Evolutionary conservation across 2,888 invertebrate species (phyloP), one percentile per base, ranked within the genome.

Genomic region (Lepidochitona cinerea): DNA sequence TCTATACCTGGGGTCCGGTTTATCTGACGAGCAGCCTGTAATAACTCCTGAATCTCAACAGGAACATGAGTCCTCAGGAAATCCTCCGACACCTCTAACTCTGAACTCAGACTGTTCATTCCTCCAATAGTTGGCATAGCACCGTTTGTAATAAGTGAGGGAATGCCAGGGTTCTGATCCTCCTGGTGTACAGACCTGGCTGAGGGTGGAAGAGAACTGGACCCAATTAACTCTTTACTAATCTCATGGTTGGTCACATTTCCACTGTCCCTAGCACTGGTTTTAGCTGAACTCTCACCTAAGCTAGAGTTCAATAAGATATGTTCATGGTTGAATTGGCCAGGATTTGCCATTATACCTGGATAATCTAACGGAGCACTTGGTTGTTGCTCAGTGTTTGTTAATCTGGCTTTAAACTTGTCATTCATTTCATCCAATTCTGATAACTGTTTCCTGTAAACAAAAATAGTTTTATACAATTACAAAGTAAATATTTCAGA

Each of bases 251-350:
- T 14, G 59, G 32, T 59, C 3, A 59, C 59, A 59, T 59, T 59
- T 26, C 59, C 59, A 59, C 59, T 59, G 59, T 59, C 59, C 29
- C 59, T 59, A 59, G 59, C 59, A 29, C 59, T 59, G 26, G 23
- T 9, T 29, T 59, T 59, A 32, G 23, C 59, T 23, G 59, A 59
- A 9, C 26, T 59, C 32, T 14, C 26, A 14, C 59, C 59, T 4
- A 29, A 14, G 23, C 29, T 59, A 2, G 59, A 59, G 59, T 59
- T 59, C 4, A 59, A 32, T 23, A 14, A 29, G 29, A 59, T 1
- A 1, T 59, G 59, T 4, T 3, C 59, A n/a, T n/a, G n/a, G n/a
- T n/a, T n/a, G 14, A 32, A 59, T 26, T 29, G 23, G 26, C 59
- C 32, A 9, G 18, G 14, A 4, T 59, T 14, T 1, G 59, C 26